phyloP scores from a whole-genome alignment of 2,888 invertebrate species.

The Dromius quadrimaculatus region DNA sequence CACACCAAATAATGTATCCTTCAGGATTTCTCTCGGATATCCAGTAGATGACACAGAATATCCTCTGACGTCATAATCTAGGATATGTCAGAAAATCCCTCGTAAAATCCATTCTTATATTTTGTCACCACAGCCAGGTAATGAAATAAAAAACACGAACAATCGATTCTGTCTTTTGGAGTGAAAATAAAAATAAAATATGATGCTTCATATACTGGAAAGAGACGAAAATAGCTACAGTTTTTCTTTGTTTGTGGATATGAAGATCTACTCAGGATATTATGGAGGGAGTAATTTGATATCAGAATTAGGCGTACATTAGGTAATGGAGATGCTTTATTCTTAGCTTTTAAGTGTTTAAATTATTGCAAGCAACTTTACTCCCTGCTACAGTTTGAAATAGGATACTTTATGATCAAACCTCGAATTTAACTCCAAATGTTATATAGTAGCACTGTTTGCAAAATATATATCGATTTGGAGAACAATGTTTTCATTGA shows the following conservation, averaged over 20 bases:
- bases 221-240: slow-evolving; percentile 16
- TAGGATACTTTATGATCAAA: too few species aligned
- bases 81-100: slow-evolving; percentile 32
- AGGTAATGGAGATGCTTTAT: too few species aligned
- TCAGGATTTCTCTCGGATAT: not conserved
- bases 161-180: slow-evolving; percentile 24
- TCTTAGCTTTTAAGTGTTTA: too few species aligned
- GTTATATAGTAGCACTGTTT: too few species aligned
- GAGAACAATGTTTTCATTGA: too few species aligned
- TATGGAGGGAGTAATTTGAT: too few species aligned
- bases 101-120: slow-evolving; percentile 32
- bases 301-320: too few species aligned
- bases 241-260: not conserved
- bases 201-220: slow-evolving; percentile 11
- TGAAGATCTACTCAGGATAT: too few species aligned
- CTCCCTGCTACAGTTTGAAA: too few species aligned
- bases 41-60: slow-evolving; percentile 2
- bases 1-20: not conserved
- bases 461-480: too few species aligned
- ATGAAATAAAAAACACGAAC: slow-evolving; percentile 39
- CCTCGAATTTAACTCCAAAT: too few species aligned
- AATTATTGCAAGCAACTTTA: too few species aligned
- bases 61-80: slow-evolving; percentile 29
- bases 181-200: slow-evolving; percentile 26
- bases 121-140: slow-evolving; percentile 23